A percentile compares a stretch with the other conserved stretches of the same genome.
Evolutionary conservation across 2,888 invertebrate species (phyloP).

Genomic region (Gastracanthus pulcherrimus): DNA sequence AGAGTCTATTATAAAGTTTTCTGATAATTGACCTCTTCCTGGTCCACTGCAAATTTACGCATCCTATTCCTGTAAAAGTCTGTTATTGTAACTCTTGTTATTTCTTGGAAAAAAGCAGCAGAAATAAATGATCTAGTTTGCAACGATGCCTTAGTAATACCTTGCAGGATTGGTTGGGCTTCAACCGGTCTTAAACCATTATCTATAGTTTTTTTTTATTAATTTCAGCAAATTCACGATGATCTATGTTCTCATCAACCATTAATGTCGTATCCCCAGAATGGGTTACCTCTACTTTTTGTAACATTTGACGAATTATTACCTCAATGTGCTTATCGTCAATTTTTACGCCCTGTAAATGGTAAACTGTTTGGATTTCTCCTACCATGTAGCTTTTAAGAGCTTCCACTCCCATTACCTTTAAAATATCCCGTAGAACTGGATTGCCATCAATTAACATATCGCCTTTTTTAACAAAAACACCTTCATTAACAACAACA

Average conservation of each 20-base stretch:
- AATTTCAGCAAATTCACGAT: not conserved
- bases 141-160: not conserved
- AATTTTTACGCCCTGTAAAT: not conserved
- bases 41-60: too few relatives aligned
- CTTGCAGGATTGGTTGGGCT: not conserved
- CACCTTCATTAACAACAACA: slow-evolving; percentile 31
- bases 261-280: not conserved
- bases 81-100: not conserved
- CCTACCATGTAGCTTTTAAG: not conserved
- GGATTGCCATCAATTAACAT: slow-evolving; percentile 23
- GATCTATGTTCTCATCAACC: not conserved
- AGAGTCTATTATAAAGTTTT: too few relatives aligned
- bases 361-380: not conserved
- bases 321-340: not conserved
- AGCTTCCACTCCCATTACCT: not conserved
- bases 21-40: too few relatives aligned
- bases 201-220: not conserved
- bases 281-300: not conserved
- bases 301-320: not conserved
- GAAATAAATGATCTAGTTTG: not conserved
- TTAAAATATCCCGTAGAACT: slow-evolving; percentile 20
- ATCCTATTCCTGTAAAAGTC: too few relatives aligned
- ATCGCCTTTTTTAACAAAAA: slow-evolving; percentile 28
- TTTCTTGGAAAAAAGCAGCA: not conserved
- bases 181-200: not conserved